Evolutionary conservation across 2,113 vertebrate species (phyloP), one percentile per base, ranked within the genome.

Genomic region (Aix galericulata): DNA sequence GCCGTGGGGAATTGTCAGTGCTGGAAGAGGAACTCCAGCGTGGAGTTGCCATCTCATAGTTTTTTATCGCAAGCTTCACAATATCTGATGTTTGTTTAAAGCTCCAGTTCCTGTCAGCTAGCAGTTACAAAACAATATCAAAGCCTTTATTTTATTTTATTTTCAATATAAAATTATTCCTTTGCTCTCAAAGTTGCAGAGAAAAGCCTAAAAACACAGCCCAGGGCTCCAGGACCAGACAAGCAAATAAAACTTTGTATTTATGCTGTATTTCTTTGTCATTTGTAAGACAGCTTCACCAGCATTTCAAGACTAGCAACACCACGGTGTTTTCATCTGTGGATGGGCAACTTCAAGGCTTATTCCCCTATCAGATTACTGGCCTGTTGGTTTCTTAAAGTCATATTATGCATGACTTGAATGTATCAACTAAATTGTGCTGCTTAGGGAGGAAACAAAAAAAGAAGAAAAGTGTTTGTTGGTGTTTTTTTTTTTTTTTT

Each of bases 101-200:
- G 25, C 15, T 58, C 36, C 44, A 84, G 48, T 50, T 89, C 40
- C 77, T 95, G 73, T 86, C 77, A 91, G 77, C 40, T 79, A 91
- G 77, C 16, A 92, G 80, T 91, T 94, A 66, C 58, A 92, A 90
- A 95, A 93, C 40, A 86, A 12, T 60, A 89, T 88, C 56, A 93
- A 82, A 86, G 38, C 32, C 34, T 74, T 79, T 34, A 5, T 12
- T 31, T 60, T 34, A 4, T 9, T 9, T 42, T 69, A 62, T 26
- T 36, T 75, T 42, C 15, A 77, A 17, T 42, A 81, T 74, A 46
- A 91, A 95, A 82, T 82, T 52, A 75, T 81, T 86, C 6, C 78
- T 27, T 79, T 76, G 13, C 44, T 91, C 44, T 88, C 40, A 15
- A 32, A 59, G 15, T 52, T 67, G 5, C 67, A 80, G 32, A 90